Evolutionary conservation across 2,113 vertebrate species (phyloP), one percentile per base, ranked within the genome.

Genomic region (Aphelocoma coerulescens): DNA sequence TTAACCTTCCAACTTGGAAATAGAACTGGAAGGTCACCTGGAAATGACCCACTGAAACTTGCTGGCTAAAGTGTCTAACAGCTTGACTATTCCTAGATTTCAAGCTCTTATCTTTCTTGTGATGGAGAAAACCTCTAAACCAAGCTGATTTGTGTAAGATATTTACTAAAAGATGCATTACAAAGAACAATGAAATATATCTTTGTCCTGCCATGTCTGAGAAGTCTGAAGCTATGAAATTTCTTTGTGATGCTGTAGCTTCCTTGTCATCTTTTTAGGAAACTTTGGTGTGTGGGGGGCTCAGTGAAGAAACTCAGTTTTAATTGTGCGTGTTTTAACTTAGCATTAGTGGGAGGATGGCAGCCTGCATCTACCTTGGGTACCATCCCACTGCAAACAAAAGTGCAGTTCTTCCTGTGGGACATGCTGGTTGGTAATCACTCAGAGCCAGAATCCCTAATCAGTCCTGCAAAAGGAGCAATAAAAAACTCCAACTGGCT

Each of bases 211-310:
- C 13, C 2, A 1, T 19, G 46, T 35, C 65, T 63, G 69, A 69
- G 37, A 62, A 77, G n/a, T 27, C 24, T 37, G 43, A 69, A 62
- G 28, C 28, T 13, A 6, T 15, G 30, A 75, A 63, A 35, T 41
- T 73, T 52, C 49, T 39, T 37, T 43, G 26, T 32, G 48, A 24
- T 51, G 24, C 19, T 39, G 8, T 12, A 21, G 17, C 4, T 87
- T 71, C 27, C 7, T 68, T 93, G 71, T 18, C 4, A n/a, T 57
- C 9, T 55, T 10, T 3, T 37, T 24, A 76, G 49, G 74, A 76
- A 54, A 69, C 61, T 17, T 7, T 48, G 6, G 23, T 1, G 3
- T n/a, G 22, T 0, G 0, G 65, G 28, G n/a, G 80, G 16, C 16
- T 89, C 58, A 62, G 21, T 54, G 35, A 68, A 85, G 71, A 39